Evolutionary conservation across 2,113 vertebrate species (phyloP).

Genomic region (Rana temporaria): DNA sequence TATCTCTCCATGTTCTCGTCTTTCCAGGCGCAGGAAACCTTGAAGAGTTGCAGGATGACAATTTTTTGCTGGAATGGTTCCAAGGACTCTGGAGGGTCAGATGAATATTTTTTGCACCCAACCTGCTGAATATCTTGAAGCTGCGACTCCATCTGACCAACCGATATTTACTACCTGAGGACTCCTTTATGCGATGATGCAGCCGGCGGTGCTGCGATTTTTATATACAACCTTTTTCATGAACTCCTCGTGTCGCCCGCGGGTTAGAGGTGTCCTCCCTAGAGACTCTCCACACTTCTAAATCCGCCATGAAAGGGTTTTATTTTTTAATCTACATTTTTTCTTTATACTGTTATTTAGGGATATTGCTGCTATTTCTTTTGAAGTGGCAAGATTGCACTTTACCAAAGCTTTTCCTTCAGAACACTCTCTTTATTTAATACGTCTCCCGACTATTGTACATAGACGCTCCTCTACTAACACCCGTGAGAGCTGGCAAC

Average conservation of each 20-base stretch:
- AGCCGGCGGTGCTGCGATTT: constrained; percentile 42
- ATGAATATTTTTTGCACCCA: neutral
- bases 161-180: constrained; percentile 39
- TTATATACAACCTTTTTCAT: constrained; percentile 59
- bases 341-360: constrained; percentile 49
- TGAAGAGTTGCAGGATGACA: constrained; percentile 59
- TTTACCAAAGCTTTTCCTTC: constrained; percentile 67
- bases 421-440: constrained; percentile 42
- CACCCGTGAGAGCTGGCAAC: neutral
- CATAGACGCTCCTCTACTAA: neutral
- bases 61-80: constrained; percentile 10
- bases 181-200: constrained; percentile 9
- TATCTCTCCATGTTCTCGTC: neutral
- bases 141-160: constrained; percentile 27
- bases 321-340: constrained; percentile 32
- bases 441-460: neutral
- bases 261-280: constrained; percentile 55
- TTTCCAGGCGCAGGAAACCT: constrained; percentile 86
- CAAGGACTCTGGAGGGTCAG: constrained; percentile 1
- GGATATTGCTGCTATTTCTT: constrained; percentile 68
- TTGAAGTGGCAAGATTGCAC: constrained; percentile 70
- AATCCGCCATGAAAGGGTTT: constrained; percentile 50
- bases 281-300: constrained; percentile 38
- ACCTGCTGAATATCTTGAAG: constrained; percentile 39
- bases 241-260: constrained; percentile 51